phyloP scores from a whole-genome alignment of 1,140 invertebrate genomes.

The Eumaeus atala region DNA sequence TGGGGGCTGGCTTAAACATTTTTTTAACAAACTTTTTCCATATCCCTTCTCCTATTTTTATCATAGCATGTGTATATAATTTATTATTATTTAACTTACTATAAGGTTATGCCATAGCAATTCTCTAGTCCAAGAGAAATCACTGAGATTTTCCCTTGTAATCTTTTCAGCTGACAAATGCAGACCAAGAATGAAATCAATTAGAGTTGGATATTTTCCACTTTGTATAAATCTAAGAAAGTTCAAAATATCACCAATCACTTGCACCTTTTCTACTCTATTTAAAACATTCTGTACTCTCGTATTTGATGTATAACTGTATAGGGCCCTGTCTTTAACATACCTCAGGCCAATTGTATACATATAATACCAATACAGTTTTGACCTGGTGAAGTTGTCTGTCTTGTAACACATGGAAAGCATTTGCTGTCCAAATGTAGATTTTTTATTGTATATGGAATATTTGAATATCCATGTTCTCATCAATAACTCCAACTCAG shows the following conservation, averaged over 20 bases:
- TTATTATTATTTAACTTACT: constrained; percentile 56
- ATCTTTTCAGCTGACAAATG: constrained; percentile 68
- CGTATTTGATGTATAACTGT: constrained; percentile 67
- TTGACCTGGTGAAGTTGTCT: constrained; percentile 64
- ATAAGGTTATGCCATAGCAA: constrained; percentile 81
- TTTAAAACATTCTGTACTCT: constrained; percentile 69
- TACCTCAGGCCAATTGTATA: constrained; percentile 73
- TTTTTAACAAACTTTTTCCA: no score
- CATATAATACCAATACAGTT: constrained; percentile 74
- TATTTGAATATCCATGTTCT: constrained; percentile 76
- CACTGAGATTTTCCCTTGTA: constrained; percentile 72
- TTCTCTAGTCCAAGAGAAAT: constrained; percentile 79
- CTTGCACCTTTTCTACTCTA: constrained; percentile 71
- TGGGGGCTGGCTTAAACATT: no score
- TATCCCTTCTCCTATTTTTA: no score
- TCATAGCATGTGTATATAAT: no score
- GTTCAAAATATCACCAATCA: constrained; percentile 76
- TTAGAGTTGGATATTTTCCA: constrained; percentile 76
- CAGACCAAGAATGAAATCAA: constrained; percentile 74
- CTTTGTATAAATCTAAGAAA: constrained; percentile 78
- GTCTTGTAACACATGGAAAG: constrained; percentile 76
- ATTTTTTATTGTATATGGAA: constrained; percentile 70
- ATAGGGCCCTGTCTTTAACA: constrained; percentile 71
- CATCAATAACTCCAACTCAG: constrained; percentile 76
- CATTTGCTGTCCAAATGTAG: constrained; percentile 78